These are phyloP conservation scores for Danionella cerebrum DNA, from an alignment of 2,113 vertebrate species.

Conservation along the genomic window DNA sequence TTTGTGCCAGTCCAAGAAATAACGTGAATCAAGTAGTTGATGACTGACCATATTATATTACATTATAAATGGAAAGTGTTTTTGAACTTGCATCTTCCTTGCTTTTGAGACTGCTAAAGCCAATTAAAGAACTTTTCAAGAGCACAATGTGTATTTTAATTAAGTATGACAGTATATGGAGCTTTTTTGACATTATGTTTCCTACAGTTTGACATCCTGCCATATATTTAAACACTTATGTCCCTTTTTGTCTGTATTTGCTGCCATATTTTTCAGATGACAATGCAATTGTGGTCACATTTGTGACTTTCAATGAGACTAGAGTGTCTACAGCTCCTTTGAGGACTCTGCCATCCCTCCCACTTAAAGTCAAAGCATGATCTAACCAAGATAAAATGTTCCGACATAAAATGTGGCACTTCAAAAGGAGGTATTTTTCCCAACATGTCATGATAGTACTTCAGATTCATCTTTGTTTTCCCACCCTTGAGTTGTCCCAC, in stretches of 20 bases:
- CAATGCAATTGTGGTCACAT: constrained; percentile 22
- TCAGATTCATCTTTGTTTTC: no score
- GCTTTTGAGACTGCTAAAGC: no score
- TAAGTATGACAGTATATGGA: not conserved
- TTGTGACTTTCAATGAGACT: constrained; percentile 23
- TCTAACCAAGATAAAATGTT: not conserved
- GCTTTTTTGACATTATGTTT: constrained; percentile 13
- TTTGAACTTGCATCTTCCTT: no score
- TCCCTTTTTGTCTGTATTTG: constrained; percentile 16
- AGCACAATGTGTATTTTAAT: no score
- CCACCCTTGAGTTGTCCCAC: no score
- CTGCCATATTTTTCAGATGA: constrained; percentile 15
- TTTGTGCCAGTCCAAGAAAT: no score
- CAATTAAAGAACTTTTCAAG: no score
- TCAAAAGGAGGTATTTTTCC: not conserved
- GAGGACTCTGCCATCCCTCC: constrained; percentile 17
- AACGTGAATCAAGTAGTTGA: no score
- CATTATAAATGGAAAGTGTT: no score
- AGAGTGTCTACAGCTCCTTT: constrained; percentile 4
- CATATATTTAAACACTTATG: constrained; percentile 17
- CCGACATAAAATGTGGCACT: not conserved
- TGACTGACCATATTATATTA: no score
- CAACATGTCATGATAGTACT: no score
- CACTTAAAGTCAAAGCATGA: not conserved
- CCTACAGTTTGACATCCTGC: not conserved